Evolutionary conservation across 64 coral and sea anemone genomes (phyloP).

Genomic region (Pachyseris speciosa): DNA sequence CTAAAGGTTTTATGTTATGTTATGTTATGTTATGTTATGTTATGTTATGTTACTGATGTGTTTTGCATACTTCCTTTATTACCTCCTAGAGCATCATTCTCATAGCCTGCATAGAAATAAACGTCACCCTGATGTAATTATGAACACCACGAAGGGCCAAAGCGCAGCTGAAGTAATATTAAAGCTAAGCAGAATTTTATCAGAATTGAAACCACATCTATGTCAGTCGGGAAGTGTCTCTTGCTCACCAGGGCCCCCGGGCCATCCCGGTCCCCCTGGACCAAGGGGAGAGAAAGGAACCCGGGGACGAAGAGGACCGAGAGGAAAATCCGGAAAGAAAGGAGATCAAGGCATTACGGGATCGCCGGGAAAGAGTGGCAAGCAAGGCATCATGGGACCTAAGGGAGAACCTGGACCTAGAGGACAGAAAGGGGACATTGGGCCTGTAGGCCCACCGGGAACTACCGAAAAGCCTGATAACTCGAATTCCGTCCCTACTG

Average conservation of each 20-base stretch:
- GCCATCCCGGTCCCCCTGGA: constrained; percentile 2
- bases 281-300: neutral
- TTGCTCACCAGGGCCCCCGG: neutral
- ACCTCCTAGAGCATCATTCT: no score
- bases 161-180: no score
- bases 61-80: no score
- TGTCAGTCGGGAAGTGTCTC: no score
- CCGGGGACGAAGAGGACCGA: neutral
- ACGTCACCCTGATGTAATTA: no score
- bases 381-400: neutral
- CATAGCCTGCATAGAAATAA: no score
- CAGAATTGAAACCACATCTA: no score
- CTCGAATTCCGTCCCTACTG: neutral
- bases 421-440: neutral
- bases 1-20: no score
- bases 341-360: constrained; percentile 23
- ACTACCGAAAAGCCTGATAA: constrained; percentile 16
- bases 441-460: neutral
- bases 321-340: neutral
- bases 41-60: no score
- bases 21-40: no score
- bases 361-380: constrained; percentile 17
- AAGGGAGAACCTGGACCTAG: neutral
- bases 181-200: no score
- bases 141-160: no score